Evolutionary conservation across 2,797 vertebrate species (phyloP).

Genomic region (Lutjanus campechanus): DNA sequence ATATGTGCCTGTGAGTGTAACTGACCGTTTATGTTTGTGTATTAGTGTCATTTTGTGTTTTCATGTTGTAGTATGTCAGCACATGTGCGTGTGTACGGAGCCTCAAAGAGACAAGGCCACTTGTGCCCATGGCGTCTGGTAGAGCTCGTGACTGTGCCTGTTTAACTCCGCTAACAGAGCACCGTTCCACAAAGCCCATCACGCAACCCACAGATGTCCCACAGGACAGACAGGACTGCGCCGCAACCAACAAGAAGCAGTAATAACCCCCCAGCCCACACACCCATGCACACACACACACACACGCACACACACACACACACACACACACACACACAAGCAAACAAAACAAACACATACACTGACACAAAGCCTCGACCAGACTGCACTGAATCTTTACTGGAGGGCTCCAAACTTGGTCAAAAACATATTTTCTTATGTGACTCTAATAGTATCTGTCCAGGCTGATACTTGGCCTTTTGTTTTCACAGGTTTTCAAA

Average conservation of each 20-base stretch:
- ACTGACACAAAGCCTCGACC: slow-evolving; percentile 34
- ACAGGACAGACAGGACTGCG: slow-evolving; percentile 81
- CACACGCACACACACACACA: slow-evolving; percentile 29
- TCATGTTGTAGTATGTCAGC: slow-evolving; percentile 34
- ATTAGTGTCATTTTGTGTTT: slow-evolving; percentile 49
- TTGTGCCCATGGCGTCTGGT: slow-evolving; percentile 83
- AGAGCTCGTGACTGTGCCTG: slow-evolving; percentile 85
- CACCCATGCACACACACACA: slow-evolving; percentile 33
- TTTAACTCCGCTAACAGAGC: slow-evolving; percentile 85
- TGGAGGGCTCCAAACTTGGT: slow-evolving; percentile 32
- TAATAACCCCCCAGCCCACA: slow-evolving; percentile 69
- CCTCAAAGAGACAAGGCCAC: slow-evolving; percentile 77
- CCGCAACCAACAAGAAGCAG: slow-evolving; percentile 78
- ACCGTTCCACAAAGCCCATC: slow-evolving; percentile 83
- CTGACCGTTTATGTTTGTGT: slow-evolving; percentile 50
- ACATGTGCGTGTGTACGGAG: slow-evolving; percentile 73
- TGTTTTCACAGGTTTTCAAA: slow-evolving; percentile 29
- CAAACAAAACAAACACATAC: slow-evolving; percentile 46
- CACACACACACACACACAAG: slow-evolving; percentile 31
- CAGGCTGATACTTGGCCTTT: slow-evolving; percentile 35
- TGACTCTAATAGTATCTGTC: slow-evolving; percentile 12
- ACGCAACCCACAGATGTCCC: slow-evolving; percentile 88
- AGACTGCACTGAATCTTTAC: slow-evolving; percentile 38
- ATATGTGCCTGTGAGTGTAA: slow-evolving; percentile 39
- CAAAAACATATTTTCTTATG: slow-evolving; percentile 29